phyloP scores from a whole-genome alignment of 2,797 vertebrate genomes.

The Apogon talboti region DNA sequence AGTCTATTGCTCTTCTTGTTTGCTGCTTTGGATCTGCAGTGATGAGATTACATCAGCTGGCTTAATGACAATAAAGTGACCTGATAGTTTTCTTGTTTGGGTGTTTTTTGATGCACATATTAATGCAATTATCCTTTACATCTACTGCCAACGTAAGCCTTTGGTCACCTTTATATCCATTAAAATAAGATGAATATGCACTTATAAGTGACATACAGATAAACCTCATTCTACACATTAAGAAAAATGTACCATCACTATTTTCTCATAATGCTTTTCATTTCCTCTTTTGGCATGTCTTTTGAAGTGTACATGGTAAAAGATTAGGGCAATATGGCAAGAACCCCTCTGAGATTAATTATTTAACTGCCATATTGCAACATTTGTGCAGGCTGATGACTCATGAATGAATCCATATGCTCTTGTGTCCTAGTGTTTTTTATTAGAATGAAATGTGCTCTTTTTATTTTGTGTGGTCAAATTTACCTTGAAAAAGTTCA shows the following conservation, averaged over 20 bases:
- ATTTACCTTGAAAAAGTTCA: too few species aligned
- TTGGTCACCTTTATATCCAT: neutral
- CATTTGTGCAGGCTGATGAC: constrained; percentile 65
- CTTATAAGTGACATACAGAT: neutral
- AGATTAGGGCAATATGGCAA: constrained; percentile 66
- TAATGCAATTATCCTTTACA: constrained; percentile 3
- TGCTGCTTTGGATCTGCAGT: constrained; percentile 59
- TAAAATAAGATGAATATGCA: constrained; percentile 8
- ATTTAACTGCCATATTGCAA: constrained; percentile 79
- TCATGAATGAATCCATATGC: constrained; percentile 70
- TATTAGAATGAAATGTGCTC: neutral
- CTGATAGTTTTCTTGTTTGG: neutral
- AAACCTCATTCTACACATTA: neutral
- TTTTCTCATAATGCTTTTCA: neutral
- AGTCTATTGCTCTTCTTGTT: constrained; percentile 34
- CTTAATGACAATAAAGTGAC: constrained; percentile 37
- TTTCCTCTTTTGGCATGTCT: constrained; percentile 1
- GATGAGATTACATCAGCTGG: constrained; percentile 65
- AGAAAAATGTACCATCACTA: constrained; percentile 10
- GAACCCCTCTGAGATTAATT: constrained; percentile 69
- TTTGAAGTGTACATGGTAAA: constrained; percentile 32
- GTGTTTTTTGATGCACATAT: neutral
- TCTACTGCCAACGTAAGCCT: neutral
- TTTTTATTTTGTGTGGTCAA: neutral
- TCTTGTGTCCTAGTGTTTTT: constrained; percentile 28